phyloP scores from a whole-genome alignment of 1,140 invertebrate genomes.

The Drosophila athabasca region DNA sequence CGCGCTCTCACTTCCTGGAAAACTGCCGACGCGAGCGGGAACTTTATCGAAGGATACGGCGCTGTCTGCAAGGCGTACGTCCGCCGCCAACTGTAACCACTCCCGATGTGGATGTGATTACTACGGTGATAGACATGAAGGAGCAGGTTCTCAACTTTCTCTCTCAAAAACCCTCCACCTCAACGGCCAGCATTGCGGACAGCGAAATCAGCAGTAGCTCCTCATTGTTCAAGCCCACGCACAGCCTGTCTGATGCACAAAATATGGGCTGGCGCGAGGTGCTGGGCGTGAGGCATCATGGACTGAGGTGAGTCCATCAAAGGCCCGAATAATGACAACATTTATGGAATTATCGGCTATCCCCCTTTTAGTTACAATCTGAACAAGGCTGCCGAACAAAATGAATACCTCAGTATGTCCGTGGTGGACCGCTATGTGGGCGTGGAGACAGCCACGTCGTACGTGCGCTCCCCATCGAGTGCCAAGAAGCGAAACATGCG shows the following conservation, averaged over 20 bases:
- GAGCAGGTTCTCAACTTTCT: constrained; percentile 73
- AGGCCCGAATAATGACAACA: constrained; percentile 69
- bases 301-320: constrained; percentile 83
- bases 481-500: constrained; percentile 85
- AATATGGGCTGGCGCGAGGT: constrained; percentile 84
- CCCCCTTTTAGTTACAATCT: constrained; percentile 86
- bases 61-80: constrained; percentile 85
- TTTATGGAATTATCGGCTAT: constrained; percentile 41
- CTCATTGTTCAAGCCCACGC: constrained; percentile 65
- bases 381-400: constrained; percentile 86
- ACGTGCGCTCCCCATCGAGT: constrained; percentile 85
- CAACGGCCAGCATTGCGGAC: constrained; percentile 24
- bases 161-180: neutral
- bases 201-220: constrained; percentile 44
- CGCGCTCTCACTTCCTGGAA: constrained; percentile 62
- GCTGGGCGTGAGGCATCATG: constrained; percentile 84
- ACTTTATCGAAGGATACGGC: constrained; percentile 70
- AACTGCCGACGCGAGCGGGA: constrained; percentile 72
- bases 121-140: constrained; percentile 84
- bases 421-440: constrained; percentile 86
- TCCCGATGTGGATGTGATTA: constrained; percentile 83
- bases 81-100: constrained; percentile 87
- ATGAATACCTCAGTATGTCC: constrained; percentile 86
- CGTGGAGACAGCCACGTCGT: constrained; percentile 87
- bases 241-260: constrained; percentile 73